phyloP scores from a whole-genome alignment of 2,888 invertebrate genomes.

The Diplolepis rosae region DNA sequence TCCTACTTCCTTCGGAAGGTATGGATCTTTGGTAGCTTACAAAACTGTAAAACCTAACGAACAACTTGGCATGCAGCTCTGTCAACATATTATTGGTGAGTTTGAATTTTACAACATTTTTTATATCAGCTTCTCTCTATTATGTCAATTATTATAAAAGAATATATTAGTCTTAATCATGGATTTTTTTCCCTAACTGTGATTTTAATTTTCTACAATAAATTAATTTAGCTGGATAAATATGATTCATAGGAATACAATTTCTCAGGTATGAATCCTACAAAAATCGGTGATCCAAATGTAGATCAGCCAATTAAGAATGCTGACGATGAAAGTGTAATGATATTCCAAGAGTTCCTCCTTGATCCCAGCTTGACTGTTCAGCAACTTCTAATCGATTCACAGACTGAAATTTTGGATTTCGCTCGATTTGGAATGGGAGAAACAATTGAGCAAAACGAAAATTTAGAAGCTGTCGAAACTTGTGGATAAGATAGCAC shows the following conservation, averaged over 20 bases:
- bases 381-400: slow-evolving; percentile 81
- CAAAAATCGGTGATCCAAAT: slow-evolving; percentile 81
- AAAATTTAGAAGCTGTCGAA: slow-evolving; percentile 78
- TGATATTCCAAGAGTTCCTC: slow-evolving; percentile 92
- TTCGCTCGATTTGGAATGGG: slow-evolving; percentile 93
- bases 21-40: slow-evolving; percentile 88
- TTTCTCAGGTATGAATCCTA: slow-evolving; percentile 83
- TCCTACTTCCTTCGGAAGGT: slow-evolving; percentile 84
- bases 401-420: slow-evolving; percentile 82
- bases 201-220: slow-evolving; percentile 24
- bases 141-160: no score
- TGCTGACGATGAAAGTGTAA: slow-evolving; percentile 84
- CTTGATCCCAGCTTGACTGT: slow-evolving; percentile 85
- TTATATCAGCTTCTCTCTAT: not conserved
- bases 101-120: not conserved
- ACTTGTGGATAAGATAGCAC: slow-evolving; percentile 76
- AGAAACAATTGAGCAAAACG: slow-evolving; percentile 75
- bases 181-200: no score
- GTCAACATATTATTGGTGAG: slow-evolving; percentile 92
- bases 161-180: no score
- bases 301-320: slow-evolving; percentile 79
- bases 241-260: not conserved
- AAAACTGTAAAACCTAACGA: slow-evolving; percentile 71
- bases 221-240: no score
- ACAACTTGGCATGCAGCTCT: slow-evolving; percentile 83